Evolutionary conservation across 2,797 vertebrate species (phyloP).

Genomic region (Bovichtus variegatus): DNA sequence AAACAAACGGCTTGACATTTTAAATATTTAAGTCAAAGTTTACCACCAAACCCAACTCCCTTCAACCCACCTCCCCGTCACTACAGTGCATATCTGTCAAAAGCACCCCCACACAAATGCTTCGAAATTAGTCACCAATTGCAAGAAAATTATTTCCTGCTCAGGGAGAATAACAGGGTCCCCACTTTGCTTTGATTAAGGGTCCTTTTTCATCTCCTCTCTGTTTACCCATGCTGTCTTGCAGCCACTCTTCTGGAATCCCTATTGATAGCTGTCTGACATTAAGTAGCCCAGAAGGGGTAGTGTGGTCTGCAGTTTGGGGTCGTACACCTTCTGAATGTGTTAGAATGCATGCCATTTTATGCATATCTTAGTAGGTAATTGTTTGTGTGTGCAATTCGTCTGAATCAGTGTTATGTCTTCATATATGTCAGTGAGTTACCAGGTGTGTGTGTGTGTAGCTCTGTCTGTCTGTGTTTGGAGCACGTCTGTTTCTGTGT

Average conservation of each 20-base stretch:
- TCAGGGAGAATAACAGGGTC: conserved; percentile 79
- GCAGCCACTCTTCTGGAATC: conserved; percentile 83
- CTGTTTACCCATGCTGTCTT: conserved; percentile 83
- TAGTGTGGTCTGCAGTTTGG: conserved; percentile 48
- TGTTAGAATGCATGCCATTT: conserved; percentile 9
- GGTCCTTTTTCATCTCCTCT: conserved; percentile 77
- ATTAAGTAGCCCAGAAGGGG: conserved; percentile 67
- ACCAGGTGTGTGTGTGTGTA: conserved; percentile 26
- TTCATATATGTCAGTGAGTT: conserved; percentile 26
- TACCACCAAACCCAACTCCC: conserved; percentile 47
- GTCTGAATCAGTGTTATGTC: conserved; percentile 28
- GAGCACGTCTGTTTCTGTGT: conserved; percentile 11
- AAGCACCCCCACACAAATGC: conserved; percentile 56
- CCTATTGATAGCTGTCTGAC: conserved; percentile 88
- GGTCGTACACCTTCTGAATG: not conserved
- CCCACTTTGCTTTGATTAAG: conserved; percentile 78
- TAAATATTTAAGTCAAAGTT: conserved; percentile 76
- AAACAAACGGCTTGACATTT: conserved; percentile 77
- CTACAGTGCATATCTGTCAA: conserved; percentile 56
- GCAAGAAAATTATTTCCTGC: conserved; percentile 82
- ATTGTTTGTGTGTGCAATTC: not conserved
- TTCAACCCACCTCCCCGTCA: conserved; percentile 47
- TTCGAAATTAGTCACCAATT: conserved; percentile 83
- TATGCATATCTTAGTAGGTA: conserved; percentile 3
- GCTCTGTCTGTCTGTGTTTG: conserved; percentile 31